Base-by-base conservation (phyloP, 1,140 invertebrate species). In the Drosophila auraria region DNA sequence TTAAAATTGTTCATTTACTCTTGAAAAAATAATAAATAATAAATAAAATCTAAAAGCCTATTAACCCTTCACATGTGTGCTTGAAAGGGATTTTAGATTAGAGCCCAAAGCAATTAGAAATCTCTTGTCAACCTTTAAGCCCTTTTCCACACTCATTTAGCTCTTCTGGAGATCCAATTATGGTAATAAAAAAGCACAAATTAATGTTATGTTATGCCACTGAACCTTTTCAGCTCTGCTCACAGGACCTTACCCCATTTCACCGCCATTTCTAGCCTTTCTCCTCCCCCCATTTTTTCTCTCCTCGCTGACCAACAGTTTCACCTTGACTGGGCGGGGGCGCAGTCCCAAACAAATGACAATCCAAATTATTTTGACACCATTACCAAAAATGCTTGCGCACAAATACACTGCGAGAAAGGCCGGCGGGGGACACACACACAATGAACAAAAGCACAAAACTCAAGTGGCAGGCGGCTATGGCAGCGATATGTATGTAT, bases 351-450 rank as follows among this genome's bases (percentile, higher is more conserved):
- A 89, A 89, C 78, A 89, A 89, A 84, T 89, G 84, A 89, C 70
- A 89, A 79, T 64, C 84, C 69, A 82, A 89, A 89, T 89, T 89
- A 90, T 90, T 90, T 90, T 86, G 82, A 90, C 82, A 90, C 86
- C 86, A 84, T 89, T 90, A 90, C 82, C 86, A 40, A 82, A 83
- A 83, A 69, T 59, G 70, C 64, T 75, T 36, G 30, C 65, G 59
- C 66, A 65, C 56, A 27, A 68, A n/a, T 25, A 40, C 38, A 38
- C 36, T 15, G 36, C 40, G n/a, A n/a, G 25, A 17, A 30, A 30
- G 33, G 40, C 30, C 3, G 15, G 20, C 23, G 12, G 27, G 14
- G 11, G 12, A 61, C 47, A 2, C 47, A 25, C 50, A 56, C 60
- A 23, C 49, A 56, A 44, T 30, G 64, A 69, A 57, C 72, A 74